Percentiles rank a stretch among this genome's conserved stretches.
Conservation (phyloP, 1,140 invertebrate genomes). For the Macrostomum lignano region DNA sequence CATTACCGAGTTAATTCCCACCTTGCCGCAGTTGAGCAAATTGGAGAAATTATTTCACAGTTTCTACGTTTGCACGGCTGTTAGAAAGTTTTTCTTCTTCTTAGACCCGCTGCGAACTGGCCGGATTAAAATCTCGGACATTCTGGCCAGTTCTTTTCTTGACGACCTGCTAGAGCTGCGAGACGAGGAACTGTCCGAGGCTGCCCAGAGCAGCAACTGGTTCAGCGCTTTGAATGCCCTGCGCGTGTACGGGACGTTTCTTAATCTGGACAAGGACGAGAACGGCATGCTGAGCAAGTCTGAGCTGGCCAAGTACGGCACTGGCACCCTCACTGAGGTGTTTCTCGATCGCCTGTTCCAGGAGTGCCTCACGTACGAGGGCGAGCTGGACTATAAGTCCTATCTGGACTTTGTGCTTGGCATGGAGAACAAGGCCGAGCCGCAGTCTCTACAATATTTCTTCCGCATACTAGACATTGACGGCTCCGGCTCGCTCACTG, state of each 20-base stretch:
- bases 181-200: slow-evolving; percentile 51
- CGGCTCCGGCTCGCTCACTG: slow-evolving; percentile 53
- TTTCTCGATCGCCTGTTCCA: slow-evolving; percentile 77
- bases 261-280: slow-evolving; percentile 68
- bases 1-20: slow-evolving; percentile 64
- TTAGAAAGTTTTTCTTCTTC: slow-evolving; percentile 78
- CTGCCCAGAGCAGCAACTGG: slow-evolving; percentile 62
- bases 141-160: slow-evolving; percentile 59
- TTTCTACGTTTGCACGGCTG: slow-evolving; percentile 80
- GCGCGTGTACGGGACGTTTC: slow-evolving; percentile 62
- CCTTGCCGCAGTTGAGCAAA: slow-evolving; percentile 38
- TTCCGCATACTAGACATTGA: slow-evolving; percentile 71
- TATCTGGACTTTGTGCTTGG: slow-evolving; percentile 77
- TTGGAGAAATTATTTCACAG: slow-evolving; percentile 42
- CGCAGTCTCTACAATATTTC: slow-evolving; percentile 60
- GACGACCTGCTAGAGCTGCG: slow-evolving; percentile 61
- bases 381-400: slow-evolving; percentile 90
- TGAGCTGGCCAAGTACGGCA: slow-evolving; percentile 14
- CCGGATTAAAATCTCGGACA: slow-evolving; percentile 58
- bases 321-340: slow-evolving; percentile 56
- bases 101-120: slow-evolving; percentile 59
- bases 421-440: slow-evolving; percentile 62
- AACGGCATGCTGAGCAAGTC: slow-evolving; percentile 70
- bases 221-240: slow-evolving; percentile 66
- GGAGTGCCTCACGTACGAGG: slow-evolving; percentile 70